These are phyloP conservation scores for Dipodomys stephensi DNA, from an alignment of 2,113 vertebrate genomes.

Conservation along the genomic window DNA sequence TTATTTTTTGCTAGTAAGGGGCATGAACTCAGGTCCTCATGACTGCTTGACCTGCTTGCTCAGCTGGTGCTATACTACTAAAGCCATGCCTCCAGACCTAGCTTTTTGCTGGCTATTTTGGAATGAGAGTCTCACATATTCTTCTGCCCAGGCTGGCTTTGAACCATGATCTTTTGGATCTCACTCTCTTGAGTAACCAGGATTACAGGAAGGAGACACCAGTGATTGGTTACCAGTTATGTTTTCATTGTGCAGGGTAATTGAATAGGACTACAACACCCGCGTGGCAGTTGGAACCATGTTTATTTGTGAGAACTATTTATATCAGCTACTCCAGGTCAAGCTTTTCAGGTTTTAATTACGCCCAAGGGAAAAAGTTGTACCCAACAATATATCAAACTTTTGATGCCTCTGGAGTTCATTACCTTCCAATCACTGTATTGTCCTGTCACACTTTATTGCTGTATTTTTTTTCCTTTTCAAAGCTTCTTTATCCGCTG, in stretches of 20 bases:
- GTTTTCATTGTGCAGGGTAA: conserved; percentile 20
- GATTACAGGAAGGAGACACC: no score
- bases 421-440: conserved; percentile 55
- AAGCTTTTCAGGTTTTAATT: conserved; percentile 75
- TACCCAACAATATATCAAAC: conserved; percentile 54
- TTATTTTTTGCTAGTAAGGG: no score
- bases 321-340: conserved; percentile 58
- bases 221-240: not conserved
- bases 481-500: conserved; percentile 43
- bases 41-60: no score
- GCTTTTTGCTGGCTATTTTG: no score
- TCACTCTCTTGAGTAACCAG: no score
- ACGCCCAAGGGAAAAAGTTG: conserved; percentile 58
- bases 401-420: conserved; percentile 69
- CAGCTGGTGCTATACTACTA: no score
- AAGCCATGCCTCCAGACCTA: no score
- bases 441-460: conserved; percentile 62
- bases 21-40: no score
- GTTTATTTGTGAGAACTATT: conserved; percentile 68
- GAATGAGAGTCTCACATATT: no score
- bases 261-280: conserved; percentile 9
- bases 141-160: no score
- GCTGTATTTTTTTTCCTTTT: conserved; percentile 75
- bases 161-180: no score
- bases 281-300: conserved; percentile 41